Evolutionary conservation across 2,888 invertebrate species (phyloP), one percentile per base, ranked within the genome.

Genomic region (Lordiphosa andalusiaca): DNA sequence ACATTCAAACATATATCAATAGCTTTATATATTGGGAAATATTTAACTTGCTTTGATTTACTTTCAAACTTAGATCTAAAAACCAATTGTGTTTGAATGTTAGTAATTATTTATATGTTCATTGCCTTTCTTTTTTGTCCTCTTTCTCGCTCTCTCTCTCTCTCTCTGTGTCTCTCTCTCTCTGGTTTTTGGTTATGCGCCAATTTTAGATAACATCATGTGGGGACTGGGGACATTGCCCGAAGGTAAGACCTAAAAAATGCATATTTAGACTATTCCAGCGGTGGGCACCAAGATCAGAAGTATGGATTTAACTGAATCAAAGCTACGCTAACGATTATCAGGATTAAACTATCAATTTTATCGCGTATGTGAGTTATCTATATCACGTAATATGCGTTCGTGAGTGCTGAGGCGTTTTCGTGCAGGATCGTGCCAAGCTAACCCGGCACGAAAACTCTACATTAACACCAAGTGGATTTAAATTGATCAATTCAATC

Each of bases 151-250:
- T 53, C 9, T 56, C 7, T 47, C 10, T 47, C 41, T 74, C 69
- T 71, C 61, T 67, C 7, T 47, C 10, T 47, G 25, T 74, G 67
- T 71, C 61, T 67, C 19, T 19, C 3, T 19, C 67, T 83, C 69
- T 78, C 66, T 68, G 19, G 53, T 62, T 70, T 48, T 60, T 48
- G 67, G 25, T 47, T 54, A 57, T 76, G 67, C 81, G 44, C 42
- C 63, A 73, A 57, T 35, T 70, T 42, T 84, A 97, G 97, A 97
- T 85, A 89, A 89, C 95, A 96, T 97, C 94, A 96, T 97, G 96
- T 97, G 97, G 97, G 96, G 96, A 92, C 94, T 97, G 94, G 97
- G 96, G 93, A 96, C 96, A 93, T 94, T 97, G 93, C 96, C 96
- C 92, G 97, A 97, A 93, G 96, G 97, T 97, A 93, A 95, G 96